phyloP scores from a whole-genome alignment of 2,113 vertebrate genomes.

The Todiramphus saurophagus region DNA sequence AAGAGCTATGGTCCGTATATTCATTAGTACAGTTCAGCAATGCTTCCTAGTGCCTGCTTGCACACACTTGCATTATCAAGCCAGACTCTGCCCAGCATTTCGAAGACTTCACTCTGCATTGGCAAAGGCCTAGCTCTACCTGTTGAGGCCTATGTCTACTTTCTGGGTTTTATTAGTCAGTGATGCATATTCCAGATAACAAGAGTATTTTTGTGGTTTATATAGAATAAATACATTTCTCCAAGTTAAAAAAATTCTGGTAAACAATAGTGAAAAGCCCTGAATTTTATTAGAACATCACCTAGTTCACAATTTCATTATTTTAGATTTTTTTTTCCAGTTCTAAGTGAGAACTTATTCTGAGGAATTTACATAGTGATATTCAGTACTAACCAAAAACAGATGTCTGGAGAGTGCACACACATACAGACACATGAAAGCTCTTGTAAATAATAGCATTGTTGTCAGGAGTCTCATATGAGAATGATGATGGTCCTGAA shows the following conservation, averaged over 20 bases:
- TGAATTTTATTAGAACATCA: neutral
- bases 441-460: no score
- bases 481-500: no score
- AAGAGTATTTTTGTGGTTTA: neutral
- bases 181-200: neutral
- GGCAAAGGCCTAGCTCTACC: neutral
- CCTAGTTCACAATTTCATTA: neutral
- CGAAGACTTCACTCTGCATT: neutral
- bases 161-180: neutral
- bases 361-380: no score
- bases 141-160: neutral
- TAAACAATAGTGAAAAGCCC: neutral
- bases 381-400: no score
- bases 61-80: neutral
- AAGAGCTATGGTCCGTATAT: neutral
- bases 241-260: neutral
- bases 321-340: neutral
- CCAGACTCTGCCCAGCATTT: neutral
- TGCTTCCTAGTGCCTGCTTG: neutral
- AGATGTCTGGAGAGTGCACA: no score
- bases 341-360: neutral
- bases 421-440: no score
- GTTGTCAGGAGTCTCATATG: no score
- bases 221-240: neutral
- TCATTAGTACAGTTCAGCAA: neutral